Conservation (phyloP, 1,140 invertebrate genomes). For the Microvelia longipes region DNA sequence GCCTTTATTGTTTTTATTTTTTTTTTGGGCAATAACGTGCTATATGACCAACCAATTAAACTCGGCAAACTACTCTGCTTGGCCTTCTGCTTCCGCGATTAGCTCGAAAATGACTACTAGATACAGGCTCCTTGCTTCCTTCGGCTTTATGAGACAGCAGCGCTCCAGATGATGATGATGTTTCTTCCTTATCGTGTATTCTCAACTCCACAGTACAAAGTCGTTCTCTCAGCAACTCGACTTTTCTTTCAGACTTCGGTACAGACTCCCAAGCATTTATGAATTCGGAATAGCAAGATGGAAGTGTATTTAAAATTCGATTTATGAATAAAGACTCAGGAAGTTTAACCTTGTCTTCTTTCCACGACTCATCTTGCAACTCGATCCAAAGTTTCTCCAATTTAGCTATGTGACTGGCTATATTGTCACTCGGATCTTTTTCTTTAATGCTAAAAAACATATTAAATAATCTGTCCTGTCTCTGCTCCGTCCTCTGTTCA, state of each 20-base stretch:
- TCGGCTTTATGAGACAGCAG: neutral
- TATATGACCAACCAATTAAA: neutral
- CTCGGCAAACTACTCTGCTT: slow-evolving; percentile 12
- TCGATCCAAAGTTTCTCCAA: slow-evolving; percentile 21
- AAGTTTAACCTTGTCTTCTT: slow-evolving; percentile 16
- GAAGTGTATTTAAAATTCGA: slow-evolving; percentile 17
- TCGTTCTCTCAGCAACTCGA: neutral
- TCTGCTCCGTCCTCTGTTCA: slow-evolving; percentile 22
- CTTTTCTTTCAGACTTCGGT: slow-evolving; percentile 4
- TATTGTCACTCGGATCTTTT: slow-evolving; percentile 17
- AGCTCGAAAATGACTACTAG: neutral
- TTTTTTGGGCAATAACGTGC: neutral
- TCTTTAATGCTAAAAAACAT: slow-evolving; percentile 21
- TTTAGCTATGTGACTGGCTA: slow-evolving; percentile 20
- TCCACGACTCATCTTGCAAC: slow-evolving; percentile 23
- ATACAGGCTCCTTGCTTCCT: neutral
- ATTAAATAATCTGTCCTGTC: slow-evolving; percentile 21
- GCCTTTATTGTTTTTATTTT: neutral
- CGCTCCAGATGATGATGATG: neutral
- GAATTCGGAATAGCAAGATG: slow-evolving; percentile 20
- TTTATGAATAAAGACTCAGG: slow-evolving; percentile 21
- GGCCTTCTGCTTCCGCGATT: neutral
- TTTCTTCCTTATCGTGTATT: neutral
- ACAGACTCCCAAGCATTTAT: slow-evolving; percentile 22
- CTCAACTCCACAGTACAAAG: slow-evolving; percentile 1